Evolutionary conservation across 2,888 invertebrate genomes (phyloP), one percentile per base, ranked within the genome.

Genomic region (Himalopsyche japonica): DNA sequence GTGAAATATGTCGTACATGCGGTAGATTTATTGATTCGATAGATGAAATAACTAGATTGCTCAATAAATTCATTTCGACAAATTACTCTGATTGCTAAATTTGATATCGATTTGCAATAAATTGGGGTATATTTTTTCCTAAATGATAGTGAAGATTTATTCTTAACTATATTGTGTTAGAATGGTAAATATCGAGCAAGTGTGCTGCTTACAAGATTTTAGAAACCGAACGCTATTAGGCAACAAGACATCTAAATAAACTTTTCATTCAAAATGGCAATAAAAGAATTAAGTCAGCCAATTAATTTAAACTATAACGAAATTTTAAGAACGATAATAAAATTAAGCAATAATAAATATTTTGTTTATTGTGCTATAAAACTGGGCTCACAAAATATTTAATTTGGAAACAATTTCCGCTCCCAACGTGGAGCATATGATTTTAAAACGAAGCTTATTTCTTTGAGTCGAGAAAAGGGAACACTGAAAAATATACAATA

Each of bases 21-120:
- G 48, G 48, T 47, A 48, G 70, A 64, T 34, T 43, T 81, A 43
- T 81, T 64, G 70, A 70, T 81, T 43, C 70, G 76, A n/a, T 80
- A 24, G 49, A 48, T 80, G 57, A 49, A 27, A 80, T 30, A 27
- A 27, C 70, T 12, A 70, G 70, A 70, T 70, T 70, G 30, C 70
- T 15, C 12, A 70, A 30, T 70, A 70, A 70, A 70, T 70, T 70
- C 27, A 70, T 70, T 70, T 70, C 70, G 70, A 70, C 70, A 70
- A 70, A 70, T 70, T 70, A 70, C 15, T 27, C 20, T 70, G 70
- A 70, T 70, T 70, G 70, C 70, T 15, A 70, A 70, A 70, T 70
- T 70, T 70, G 30, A 70, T 70, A 70, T 70, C 27, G 27, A 70
- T 27, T 70, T 27, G 27, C n/a, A n/a, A n/a, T n/a, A 70, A 70